These are phyloP conservation scores for Smutsia gigantea DNA, from an alignment of 2,797 vertebrate species.

Conservation along the genomic window DNA sequence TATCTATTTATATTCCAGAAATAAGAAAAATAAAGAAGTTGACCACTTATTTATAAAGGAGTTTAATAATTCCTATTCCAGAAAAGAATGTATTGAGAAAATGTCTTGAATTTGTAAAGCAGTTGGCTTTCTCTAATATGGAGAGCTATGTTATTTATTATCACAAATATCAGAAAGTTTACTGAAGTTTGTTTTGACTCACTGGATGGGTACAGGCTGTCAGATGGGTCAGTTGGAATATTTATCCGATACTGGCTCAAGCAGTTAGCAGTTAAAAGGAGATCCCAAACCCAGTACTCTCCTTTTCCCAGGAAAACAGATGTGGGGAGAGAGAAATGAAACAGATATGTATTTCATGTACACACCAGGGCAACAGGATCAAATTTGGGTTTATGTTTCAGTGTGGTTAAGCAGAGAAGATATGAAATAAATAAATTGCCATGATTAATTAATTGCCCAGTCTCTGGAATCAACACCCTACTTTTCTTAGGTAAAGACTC, in stretches of 20 bases:
- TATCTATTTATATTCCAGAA: background rate
- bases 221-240: background rate
- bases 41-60: background rate
- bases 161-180: background rate
- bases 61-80: background rate
- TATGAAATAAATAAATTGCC: background rate
- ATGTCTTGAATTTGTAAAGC: conserved; percentile 16
- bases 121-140: background rate
- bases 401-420: conserved; percentile 47
- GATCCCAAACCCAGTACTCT: background rate
- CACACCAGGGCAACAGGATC: conserved; percentile 6
- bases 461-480: conserved; percentile 55
- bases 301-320: background rate
- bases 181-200: background rate
- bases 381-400: conserved; percentile 65
- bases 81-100: background rate
- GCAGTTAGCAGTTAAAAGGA: background rate
- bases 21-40: background rate
- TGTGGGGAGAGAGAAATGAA: background rate
- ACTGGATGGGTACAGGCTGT: background rate
- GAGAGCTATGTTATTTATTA: background rate
- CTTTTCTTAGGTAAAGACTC: conserved; percentile 40
- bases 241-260: background rate
- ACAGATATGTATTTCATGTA: background rate
- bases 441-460: conserved; percentile 61